Evolutionary conservation across 2,888 invertebrate genomes (phyloP).

Genomic region (Lasioglossum leucozonium): DNA sequence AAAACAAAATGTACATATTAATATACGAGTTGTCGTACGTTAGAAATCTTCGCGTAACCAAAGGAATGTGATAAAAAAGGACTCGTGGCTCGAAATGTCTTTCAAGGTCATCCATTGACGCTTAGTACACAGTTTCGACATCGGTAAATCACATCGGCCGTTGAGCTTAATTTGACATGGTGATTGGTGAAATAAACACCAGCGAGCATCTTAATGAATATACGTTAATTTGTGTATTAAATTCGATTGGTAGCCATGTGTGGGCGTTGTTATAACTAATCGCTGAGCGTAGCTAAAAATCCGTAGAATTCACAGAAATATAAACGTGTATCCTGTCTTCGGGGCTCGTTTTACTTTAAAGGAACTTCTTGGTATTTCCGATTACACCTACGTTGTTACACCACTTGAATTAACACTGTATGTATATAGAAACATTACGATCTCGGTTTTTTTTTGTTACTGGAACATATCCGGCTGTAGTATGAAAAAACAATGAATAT

Average conservation of each 20-base stretch:
- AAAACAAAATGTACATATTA: constrained; percentile 25
- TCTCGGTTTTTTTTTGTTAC: constrained; percentile 11
- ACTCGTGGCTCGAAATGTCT: constrained; percentile 38
- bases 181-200: not conserved
- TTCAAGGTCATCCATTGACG: constrained; percentile 60
- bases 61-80: constrained; percentile 41
- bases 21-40: not conserved
- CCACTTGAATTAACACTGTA: constrained; percentile 7
- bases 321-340: constrained; percentile 34
- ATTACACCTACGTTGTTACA: constrained; percentile 19
- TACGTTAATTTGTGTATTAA: not conserved
- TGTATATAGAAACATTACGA: constrained; percentile 11
- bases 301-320: constrained; percentile 55
- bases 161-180: constrained; percentile 22
- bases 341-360: constrained; percentile 43
- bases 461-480: constrained; percentile 9
- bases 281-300: constrained; percentile 48
- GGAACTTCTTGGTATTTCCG: constrained; percentile 27
- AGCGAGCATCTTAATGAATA: not conserved
- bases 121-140: constrained; percentile 24
- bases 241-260: not conserved
- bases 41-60: constrained; percentile 37
- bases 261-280: constrained; percentile 26
- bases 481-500: constrained; percentile 20
- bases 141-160: constrained; percentile 34